Base-by-base conservation (phyloP, 2,888 invertebrate species). In the Schizaphis graminum region DNA sequence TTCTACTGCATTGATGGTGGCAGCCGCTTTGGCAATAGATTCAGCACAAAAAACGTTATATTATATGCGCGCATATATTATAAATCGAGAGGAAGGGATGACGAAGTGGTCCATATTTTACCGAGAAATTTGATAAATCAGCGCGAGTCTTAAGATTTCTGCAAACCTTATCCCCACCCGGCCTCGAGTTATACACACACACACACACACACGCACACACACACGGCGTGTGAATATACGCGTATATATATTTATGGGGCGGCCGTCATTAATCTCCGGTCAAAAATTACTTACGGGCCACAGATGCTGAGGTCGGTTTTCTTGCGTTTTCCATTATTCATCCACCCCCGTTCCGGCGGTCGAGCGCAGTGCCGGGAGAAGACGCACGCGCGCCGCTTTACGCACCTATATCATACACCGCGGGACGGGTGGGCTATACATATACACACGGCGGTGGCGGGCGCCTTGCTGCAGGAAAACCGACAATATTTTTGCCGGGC, bases 311-410 rank as follows among this genome's bases (percentile, higher is more conserved):
- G 93, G 93, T 90, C 61, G 93, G 93, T 93, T 93, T 93, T 93
- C 93, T 93, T 93, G 93, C 93, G 90, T 93, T 93, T 93, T 93
- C 93, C 93, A 93, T 93, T 93, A 93, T 93, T 93, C 90, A 93
- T 93, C 57, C 56, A 13, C 77, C 49, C 49, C 47, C 56, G 1
- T 10, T 21, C 61, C 26, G 77, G 49, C 21, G 85, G 28, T 5
- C 10, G 84, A 86, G 87, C 2, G 44, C 41, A 0, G 56, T 5
- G n/a, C 35, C 53, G 91, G 41, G 47, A 41, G 91, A 41, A 84
- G 84, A 84, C 28, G 91, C 53, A 77, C 35, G 85, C 56, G 44
- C 86, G 61, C n/a, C n/a, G n/a, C 44, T 44, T 85, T 13, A n/a
- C 28, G 16, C 28, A 10, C 26, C 53, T 53, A 53, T 53, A 53